phyloP scores from a whole-genome alignment of 2,888 invertebrate genomes.

The Drosophila pullipes region DNA sequence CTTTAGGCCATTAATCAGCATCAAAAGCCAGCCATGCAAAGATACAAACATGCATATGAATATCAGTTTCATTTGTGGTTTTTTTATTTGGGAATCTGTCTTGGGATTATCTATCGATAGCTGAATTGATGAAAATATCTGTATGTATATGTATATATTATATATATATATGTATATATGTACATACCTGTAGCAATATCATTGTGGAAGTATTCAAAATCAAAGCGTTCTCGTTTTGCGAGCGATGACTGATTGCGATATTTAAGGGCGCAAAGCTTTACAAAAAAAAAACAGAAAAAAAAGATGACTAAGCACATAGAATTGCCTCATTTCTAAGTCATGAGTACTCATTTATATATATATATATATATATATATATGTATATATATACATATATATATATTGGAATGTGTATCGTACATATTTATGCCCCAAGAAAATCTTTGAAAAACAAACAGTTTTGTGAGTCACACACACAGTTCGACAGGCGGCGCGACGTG shows the following conservation, averaged over 20 bases:
- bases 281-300: neutral
- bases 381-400: neutral
- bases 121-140: neutral
- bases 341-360: neutral
- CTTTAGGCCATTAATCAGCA: constrained; percentile 62
- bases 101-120: neutral
- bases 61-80: neutral
- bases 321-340: neutral
- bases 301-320: constrained; percentile 5
- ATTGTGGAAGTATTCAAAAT: neutral
- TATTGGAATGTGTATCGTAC: neutral
- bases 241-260: neutral
- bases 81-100: neutral
- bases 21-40: constrained; percentile 32
- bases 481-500: constrained; percentile 34
- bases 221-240: neutral
- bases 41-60: neutral
- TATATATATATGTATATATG: neutral
- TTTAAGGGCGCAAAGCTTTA: neutral
- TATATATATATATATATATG: neutral
- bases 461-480: constrained; percentile 41
- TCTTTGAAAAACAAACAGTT: constrained; percentile 25
- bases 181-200: neutral
- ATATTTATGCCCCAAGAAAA: neutral
- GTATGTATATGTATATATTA: neutral